Conservation (phyloP, 2,113 vertebrate species). For the Chloropsis hardwickii region DNA sequence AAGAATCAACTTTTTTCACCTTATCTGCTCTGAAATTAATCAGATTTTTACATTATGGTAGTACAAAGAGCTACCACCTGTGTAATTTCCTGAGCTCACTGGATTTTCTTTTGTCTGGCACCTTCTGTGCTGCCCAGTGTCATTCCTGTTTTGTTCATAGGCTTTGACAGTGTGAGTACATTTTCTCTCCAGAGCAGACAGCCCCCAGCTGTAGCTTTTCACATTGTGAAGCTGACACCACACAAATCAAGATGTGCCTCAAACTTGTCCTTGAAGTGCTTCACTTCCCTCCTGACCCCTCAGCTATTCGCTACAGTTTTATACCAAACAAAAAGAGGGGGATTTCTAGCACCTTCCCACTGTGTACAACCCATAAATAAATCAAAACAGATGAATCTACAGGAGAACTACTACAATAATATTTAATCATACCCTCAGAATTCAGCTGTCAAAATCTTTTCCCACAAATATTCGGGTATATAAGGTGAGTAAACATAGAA, state of each 20-base stretch:
- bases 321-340: neutral
- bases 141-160: neutral
- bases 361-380: neutral
- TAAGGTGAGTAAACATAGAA: neutral
- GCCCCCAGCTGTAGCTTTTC: conserved; percentile 17
- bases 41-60: conserved; percentile 26
- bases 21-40: conserved; percentile 31
- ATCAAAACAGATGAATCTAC: neutral
- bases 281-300: neutral
- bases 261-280: conserved; percentile 3
- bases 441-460: neutral
- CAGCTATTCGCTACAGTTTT: neutral
- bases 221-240: neutral
- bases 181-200: conserved; percentile 27
- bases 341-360: neutral
- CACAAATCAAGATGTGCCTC: conserved; percentile 15
- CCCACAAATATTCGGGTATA: neutral
- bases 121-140: conserved; percentile 33
- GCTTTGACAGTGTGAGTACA: conserved; percentile 20
- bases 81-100: conserved; percentile 29
- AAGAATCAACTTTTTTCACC: conserved; percentile 4
- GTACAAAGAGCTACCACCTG: conserved; percentile 20
- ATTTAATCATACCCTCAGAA: neutral
- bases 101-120: conserved; percentile 41
- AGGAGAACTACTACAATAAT: neutral